Evolutionary conservation across 2,888 invertebrate species (phyloP), one percentile per base, ranked within the genome.

Genomic region (Drosophila diplacantha): DNA sequence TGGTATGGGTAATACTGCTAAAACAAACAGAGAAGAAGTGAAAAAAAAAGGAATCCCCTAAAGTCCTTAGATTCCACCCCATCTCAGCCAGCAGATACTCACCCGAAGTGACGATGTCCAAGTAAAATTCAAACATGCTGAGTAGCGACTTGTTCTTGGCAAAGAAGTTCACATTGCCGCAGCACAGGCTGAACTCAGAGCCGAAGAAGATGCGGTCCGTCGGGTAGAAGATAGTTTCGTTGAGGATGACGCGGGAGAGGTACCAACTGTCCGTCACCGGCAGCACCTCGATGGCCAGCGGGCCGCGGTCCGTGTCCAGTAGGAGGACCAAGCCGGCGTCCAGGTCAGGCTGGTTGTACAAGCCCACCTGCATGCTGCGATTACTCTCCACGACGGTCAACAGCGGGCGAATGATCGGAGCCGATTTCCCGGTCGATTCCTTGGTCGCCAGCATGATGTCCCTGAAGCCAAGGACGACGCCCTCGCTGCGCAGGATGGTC

Each of bases 131-230:
- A n/a, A 41, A 37, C 0, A 77, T 1, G 0, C 26, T 62, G 6
- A 82, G 8, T 0, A 63, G 59, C 3, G 22, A 0, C 0, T 59
- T 67, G 0, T 9, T 1, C 0, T 3, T 5, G 3, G 73, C 44
- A 14, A 37, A 67, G 1, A 20, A 57, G 6, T 51, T 64, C 1
- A 83, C 3, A 4, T 18, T 14, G 0, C 18, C 3, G 38, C 76
- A 75, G 32, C 78, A 78, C 3, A 75, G 54, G 22, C 83, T 72
- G 9, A 46, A 73, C 2, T 20, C 5, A 2, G n/a, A 16, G 39
- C 55, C 18, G 24, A 52, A 83, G 53, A 51, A 62, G 0, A 65
- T 0, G 24, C 66, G 6, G 3, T 79, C 73, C 5, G 55, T 53
- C 1, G 57, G 49, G 6, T 8, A 38, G 22, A 57, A 54, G 6